Evolutionary conservation across 2,113 vertebrate genomes (phyloP), one percentile per base, ranked within the genome.

Genomic region (Cyprinodon tularosa): DNA sequence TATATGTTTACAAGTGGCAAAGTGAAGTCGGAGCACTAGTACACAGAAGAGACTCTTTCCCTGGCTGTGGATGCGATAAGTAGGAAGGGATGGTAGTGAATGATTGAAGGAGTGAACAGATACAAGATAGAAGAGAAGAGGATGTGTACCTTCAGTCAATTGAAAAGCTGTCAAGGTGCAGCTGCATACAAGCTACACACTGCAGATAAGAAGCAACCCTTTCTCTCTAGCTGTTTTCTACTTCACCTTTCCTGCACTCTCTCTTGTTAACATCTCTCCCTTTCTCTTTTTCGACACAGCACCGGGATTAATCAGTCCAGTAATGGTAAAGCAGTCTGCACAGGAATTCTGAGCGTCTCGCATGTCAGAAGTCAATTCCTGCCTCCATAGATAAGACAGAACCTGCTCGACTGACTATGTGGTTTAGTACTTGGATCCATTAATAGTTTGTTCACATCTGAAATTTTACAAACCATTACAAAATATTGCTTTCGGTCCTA

Each of bases 91-190:
- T 83, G 79, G 73, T 76, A 50, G 77, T 76, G 82, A 76, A 67
- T n/a, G 68, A 82, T 76, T 86, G 73, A 87, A 83, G 73, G 76
- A 74, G 81, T 77, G 78, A 62, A 83, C 70, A 86, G 84, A 88
- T 87, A 87, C 78, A 84, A 89, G 85, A 87, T 89, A 87, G 83
- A 37, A 44, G 53, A 81, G 82, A 74, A 78, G 76, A 86, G 90
- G 76, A 89, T 86, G 74, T 87, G 80, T 83, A 77, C 86, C 86
- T 86, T 86, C 79, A 91, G 90, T 92, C 91, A 92, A 92, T 92
- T 91, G 92, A 92, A 92, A 91, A 93, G 77, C 92, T 94, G 92
- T 94, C 91, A 90, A 89, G 84, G 81, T 68, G 84, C 84, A 77
- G 86, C 84, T 84, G 82, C 87, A 85, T 89, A 88, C 86, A 90